A percentile compares a stretch with the other conserved stretches of the same genome.
phyloP scores from a whole-genome alignment of 2,113 vertebrate genomes.

The Forbesichthys agassizii region DNA sequence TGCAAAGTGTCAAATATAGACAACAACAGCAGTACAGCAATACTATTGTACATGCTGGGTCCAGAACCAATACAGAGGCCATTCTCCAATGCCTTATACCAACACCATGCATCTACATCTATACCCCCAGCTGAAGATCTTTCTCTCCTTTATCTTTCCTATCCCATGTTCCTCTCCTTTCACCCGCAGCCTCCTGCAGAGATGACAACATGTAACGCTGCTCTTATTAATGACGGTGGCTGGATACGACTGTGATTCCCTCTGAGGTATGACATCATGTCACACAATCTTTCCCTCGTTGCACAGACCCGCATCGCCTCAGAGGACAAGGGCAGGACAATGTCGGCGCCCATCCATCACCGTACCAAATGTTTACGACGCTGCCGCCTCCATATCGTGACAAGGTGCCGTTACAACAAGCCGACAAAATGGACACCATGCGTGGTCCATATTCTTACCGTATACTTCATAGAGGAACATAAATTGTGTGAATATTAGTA shows the following conservation, averaged over 20 bases:
- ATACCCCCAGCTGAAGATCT: background rate
- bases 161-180: slow-evolving; percentile 11
- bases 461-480: too few relatives aligned
- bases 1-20: too few relatives aligned
- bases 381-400: slow-evolving; percentile 19
- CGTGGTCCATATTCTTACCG: too few relatives aligned
- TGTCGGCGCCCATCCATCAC: slow-evolving; percentile 49
- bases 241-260: slow-evolving; percentile 58
- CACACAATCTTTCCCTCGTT: slow-evolving; percentile 64
- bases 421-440: too few relatives aligned
- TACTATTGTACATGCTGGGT: too few relatives aligned
- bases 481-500: too few relatives aligned
- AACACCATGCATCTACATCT: slow-evolving; percentile 12
- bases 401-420: slow-evolving; percentile 21
- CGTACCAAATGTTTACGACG: background rate
- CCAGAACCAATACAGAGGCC: too few relatives aligned
- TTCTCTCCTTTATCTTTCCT: background rate
- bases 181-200: background rate
- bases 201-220: slow-evolving; percentile 28
- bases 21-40: too few relatives aligned
- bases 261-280: slow-evolving; percentile 66
- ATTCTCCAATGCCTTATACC: too few relatives aligned
- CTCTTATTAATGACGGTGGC: slow-evolving; percentile 59
- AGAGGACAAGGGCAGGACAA: slow-evolving; percentile 53
- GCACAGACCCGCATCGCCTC: slow-evolving; percentile 6